phyloP scores from a whole-genome alignment of 92 coral and sea anemone genomes.

The Phenganax subtilis region DNA sequence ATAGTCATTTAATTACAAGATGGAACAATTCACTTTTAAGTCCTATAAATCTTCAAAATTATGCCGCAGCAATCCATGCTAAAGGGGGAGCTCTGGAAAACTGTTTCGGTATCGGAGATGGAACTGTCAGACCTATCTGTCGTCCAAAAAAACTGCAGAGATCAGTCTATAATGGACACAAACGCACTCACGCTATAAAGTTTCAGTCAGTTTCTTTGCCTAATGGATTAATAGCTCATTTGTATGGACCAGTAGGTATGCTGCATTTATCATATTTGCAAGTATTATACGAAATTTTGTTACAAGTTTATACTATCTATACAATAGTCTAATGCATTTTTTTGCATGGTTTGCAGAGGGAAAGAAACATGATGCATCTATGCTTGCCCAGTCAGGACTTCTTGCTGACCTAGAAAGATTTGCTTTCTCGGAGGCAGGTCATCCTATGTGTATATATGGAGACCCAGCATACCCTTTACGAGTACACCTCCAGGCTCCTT shows the following conservation, averaged over 20 bases:
- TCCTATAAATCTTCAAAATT: constrained; percentile 2
- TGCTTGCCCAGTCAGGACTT: constrained; percentile 19
- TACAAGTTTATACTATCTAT: neutral
- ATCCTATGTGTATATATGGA: constrained; percentile 56
- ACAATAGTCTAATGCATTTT: neutral
- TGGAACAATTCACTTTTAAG: constrained; percentile 18
- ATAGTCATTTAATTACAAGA: constrained; percentile 11
- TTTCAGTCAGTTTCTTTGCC: constrained; percentile 24
- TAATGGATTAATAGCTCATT: neutral
- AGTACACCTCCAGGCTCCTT: constrained; percentile 56
- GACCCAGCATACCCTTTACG: constrained; percentile 56
- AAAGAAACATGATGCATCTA: constrained; percentile 18
- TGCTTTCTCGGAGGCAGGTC: constrained; percentile 43
- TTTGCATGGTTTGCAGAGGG: neutral
- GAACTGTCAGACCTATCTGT: constrained; percentile 7
- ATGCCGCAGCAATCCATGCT: constrained; percentile 5
- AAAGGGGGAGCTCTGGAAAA: constrained; percentile 7
- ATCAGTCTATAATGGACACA: constrained; percentile 23
- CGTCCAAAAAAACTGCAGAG: constrained; percentile 13
- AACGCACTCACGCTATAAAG: neutral
- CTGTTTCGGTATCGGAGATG: constrained; percentile 13
- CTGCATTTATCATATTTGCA: neutral
- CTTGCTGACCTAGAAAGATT: constrained; percentile 13
- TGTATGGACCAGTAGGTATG: constrained; percentile 5
- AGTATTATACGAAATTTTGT: neutral